Conservation (phyloP, 2,797 vertebrate genomes). For the Rhabdomys pumilio region DNA sequence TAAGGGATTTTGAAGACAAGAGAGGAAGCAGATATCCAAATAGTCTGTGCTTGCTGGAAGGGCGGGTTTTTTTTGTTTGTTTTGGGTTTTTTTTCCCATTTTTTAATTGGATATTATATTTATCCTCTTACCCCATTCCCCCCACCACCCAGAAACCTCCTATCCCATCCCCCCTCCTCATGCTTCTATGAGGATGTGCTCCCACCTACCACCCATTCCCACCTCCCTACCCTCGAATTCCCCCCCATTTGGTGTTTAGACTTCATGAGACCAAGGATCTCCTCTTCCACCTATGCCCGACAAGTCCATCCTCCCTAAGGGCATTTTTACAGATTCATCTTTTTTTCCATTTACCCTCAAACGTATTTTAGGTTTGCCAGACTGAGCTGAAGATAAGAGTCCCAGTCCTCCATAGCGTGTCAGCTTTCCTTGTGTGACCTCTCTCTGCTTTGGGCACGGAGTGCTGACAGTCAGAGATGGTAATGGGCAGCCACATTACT, state of each 20-base stretch:
- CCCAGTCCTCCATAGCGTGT: not conserved
- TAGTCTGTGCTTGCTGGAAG: slow-evolving; percentile 83
- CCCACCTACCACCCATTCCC: no score
- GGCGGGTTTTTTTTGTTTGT: not conserved
- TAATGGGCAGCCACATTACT: not conserved
- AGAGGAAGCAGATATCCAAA: slow-evolving; percentile 86
- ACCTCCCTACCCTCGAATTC: no score
- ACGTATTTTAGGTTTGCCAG: slow-evolving; percentile 17
- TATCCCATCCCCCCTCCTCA: no score
- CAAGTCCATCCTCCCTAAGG: not conserved
- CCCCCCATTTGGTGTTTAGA: no score
- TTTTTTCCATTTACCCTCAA: slow-evolving; percentile 85
- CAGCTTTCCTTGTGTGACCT: not conserved
- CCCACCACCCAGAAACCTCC: no score
- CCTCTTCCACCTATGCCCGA: no score
- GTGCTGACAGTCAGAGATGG: slow-evolving; percentile 14
- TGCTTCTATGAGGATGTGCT: no score
- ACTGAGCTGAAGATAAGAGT: slow-evolving; percentile 34
- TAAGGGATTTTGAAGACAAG: slow-evolving; percentile 86
- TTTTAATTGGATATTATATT: no score
- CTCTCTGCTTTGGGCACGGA: not conserved
- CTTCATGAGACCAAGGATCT: no score
- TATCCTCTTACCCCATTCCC: no score
- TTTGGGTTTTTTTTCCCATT: no score
- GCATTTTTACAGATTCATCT: slow-evolving; percentile 86